phyloP scores from a whole-genome alignment of 23 tunicate genomes.

The Ascidia mentula region DNA sequence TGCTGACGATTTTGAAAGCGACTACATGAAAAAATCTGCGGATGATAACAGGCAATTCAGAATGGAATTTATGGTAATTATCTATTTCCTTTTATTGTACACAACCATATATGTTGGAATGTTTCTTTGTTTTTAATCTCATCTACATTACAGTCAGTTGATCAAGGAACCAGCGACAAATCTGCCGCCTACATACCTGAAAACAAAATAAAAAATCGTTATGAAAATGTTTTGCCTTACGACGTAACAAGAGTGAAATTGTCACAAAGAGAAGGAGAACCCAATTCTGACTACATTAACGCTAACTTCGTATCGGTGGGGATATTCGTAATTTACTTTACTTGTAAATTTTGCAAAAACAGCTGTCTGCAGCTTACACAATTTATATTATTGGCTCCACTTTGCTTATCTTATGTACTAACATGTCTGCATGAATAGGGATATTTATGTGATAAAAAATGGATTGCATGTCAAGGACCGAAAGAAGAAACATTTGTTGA shows the following conservation, averaged over 20 bases:
- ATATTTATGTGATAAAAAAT: slow-evolving; percentile 48
- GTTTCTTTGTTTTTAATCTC: neutral
- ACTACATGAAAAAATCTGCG: slow-evolving; percentile 46
- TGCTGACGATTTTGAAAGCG: slow-evolving; percentile 47
- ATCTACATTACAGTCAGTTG: slow-evolving; percentile 13
- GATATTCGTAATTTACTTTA: neutral
- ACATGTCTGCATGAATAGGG: slow-evolving; percentile 50
- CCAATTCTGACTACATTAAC: slow-evolving; percentile 69
- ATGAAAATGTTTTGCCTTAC: slow-evolving; percentile 72
- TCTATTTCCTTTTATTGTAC: neutral
- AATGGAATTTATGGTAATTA: slow-evolving; percentile 61
- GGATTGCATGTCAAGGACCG: slow-evolving; percentile 90
- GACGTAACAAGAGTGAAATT: slow-evolving; percentile 55
- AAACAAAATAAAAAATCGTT: slow-evolving; percentile 59
- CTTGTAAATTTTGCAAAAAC: too few species aligned
- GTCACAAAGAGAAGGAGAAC: slow-evolving; percentile 9
- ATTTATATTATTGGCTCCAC: too few species aligned
- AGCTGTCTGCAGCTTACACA: too few species aligned
- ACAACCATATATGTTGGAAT: too few species aligned
- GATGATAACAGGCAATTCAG: slow-evolving; percentile 73
- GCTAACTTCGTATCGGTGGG: slow-evolving; percentile 82
- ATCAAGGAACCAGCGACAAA: slow-evolving; percentile 15
- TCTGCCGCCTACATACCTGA: slow-evolving; percentile 12
- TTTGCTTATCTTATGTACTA: too few species aligned
- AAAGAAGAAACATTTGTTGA: slow-evolving; percentile 68